A percentile compares a stretch with the other conserved stretches of the same genome.
These are phyloP conservation scores for Macrobrachium nipponense DNA, from an alignment of 1,140 invertebrate genomes.

Conservation along the genomic window DNA sequence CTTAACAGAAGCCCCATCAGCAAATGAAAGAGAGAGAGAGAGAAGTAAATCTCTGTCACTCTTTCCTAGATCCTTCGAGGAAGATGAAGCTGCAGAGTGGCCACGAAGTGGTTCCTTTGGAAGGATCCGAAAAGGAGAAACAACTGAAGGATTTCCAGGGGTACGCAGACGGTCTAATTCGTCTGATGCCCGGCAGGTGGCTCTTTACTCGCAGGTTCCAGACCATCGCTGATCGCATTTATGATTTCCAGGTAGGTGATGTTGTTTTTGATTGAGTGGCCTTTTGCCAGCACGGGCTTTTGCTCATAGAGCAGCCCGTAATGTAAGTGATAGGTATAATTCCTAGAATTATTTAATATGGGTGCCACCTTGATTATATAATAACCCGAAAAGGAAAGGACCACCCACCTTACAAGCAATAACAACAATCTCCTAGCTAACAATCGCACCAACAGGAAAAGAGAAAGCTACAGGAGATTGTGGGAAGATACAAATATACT, in stretches of 20 bases:
- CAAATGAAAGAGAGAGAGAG: constrained; percentile 17
- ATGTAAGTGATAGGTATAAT: too few species aligned
- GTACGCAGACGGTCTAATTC: constrained; percentile 35
- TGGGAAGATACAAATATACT: too few species aligned
- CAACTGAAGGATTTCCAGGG: constrained; percentile 31
- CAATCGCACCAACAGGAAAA: too few species aligned
- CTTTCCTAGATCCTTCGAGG: not conserved
- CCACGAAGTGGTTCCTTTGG: constrained; percentile 26
- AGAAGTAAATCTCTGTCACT: not conserved
- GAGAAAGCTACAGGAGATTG: too few species aligned
- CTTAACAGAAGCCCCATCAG: too few species aligned
- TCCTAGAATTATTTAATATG: not conserved
- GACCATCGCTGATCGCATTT: constrained; percentile 18
- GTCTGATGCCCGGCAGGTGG: constrained; percentile 41
- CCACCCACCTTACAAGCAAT: too few species aligned
- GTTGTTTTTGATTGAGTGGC: too few species aligned
- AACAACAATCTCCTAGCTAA: too few species aligned
- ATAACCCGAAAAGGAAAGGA: too few species aligned
- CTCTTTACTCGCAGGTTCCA: constrained; percentile 14
- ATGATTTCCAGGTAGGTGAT: constrained; percentile 38
- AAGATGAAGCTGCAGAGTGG: constrained; percentile 23
- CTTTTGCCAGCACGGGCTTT: too few species aligned
- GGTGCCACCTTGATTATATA: too few species aligned
- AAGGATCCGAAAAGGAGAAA: constrained; percentile 26
- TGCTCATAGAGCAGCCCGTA: too few species aligned